Conservation (phyloP, 2,888 invertebrate species). For the Dryadula phaetusa region DNA sequence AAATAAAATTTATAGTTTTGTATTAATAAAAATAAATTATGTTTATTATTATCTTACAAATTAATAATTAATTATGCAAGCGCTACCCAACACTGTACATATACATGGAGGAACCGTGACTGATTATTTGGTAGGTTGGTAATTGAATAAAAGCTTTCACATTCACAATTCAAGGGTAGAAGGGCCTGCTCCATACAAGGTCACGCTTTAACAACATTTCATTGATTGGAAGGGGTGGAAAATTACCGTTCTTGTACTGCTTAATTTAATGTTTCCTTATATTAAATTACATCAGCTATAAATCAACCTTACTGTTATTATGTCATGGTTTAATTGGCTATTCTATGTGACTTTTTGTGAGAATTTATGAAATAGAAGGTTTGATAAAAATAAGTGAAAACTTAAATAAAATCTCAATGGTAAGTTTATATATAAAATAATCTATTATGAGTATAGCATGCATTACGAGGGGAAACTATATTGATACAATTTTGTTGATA, state of each 20-base stretch:
- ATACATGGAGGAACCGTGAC: constrained; percentile 1
- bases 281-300: not conserved
- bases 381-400: not conserved
- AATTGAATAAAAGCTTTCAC: constrained; percentile 19
- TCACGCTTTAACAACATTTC: constrained; percentile 1
- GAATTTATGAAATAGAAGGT: not conserved
- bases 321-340: not conserved
- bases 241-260: not conserved
- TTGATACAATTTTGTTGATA: not conserved
- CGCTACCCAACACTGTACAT: not conserved
- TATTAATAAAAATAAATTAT: not conserved
- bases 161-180: constrained; percentile 22
- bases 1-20: too few species aligned
- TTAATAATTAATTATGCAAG: not conserved
- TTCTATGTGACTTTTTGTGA: not conserved
- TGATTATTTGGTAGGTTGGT: constrained; percentile 6
- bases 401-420: not conserved
- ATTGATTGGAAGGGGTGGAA: not conserved
- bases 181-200: constrained; percentile 6
- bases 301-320: not conserved
- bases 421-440: not conserved
- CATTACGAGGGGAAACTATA: not conserved
- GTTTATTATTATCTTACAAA: not conserved
- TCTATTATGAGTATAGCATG: not conserved
- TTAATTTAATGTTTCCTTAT: not conserved